Base-by-base conservation (phyloP, 2,113 vertebrate species). In the Cyphomyrus discorhynchus region DNA sequence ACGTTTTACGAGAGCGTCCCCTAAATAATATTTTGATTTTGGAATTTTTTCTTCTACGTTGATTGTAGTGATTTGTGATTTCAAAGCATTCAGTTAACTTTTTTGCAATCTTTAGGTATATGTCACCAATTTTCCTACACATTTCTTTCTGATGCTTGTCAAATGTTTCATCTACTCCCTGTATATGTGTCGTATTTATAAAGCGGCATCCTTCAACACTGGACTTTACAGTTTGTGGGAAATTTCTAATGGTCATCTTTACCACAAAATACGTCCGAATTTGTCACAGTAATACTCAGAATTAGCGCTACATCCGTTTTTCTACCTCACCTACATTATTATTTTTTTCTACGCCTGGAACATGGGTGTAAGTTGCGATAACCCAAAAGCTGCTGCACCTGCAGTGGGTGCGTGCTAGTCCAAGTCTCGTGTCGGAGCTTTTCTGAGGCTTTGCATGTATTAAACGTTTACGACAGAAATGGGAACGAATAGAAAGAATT, bases 401-500 rank as follows among this genome's bases (percentile, higher is more conserved):
- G 96, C 96, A 83, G 50, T 47, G 82, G 91, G 92, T 46, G 90
- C 90, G 50, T 88, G 86, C 21, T 82, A 62, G 90, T 90, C 93
- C 93, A 91, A 93, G 95, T 96, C 96, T 95, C 96, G 96, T 97
- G 96, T 95, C 66, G 93, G 88, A 94, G 95, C 94, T 96, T 95
- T 96, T 91, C 90, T 11, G 90, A 92, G 93, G 96, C 96, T 97
- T 97, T 96, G 95, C 96, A 94, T 95, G 95, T 96, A 96, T 95
- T 27, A 35, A 87, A 74, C 53, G 6, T 84, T 45, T 5, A 47
- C 45, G 11, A 80, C 74, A 50, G 49, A 53, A 50, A 42, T 24
- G 50, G 19, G 8, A 56, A 11, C 35, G n/a, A 50, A 35, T 31
- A 19, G 11, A 53, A 17, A 87, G 31, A 56, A 87, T 21, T 46